Percentiles rank a stretch among this genome's conserved stretches.
These are phyloP conservation scores for Daphoenositta chrysoptera DNA, from an alignment of 2,113 vertebrate genomes.

Conservation along the genomic window DNA sequence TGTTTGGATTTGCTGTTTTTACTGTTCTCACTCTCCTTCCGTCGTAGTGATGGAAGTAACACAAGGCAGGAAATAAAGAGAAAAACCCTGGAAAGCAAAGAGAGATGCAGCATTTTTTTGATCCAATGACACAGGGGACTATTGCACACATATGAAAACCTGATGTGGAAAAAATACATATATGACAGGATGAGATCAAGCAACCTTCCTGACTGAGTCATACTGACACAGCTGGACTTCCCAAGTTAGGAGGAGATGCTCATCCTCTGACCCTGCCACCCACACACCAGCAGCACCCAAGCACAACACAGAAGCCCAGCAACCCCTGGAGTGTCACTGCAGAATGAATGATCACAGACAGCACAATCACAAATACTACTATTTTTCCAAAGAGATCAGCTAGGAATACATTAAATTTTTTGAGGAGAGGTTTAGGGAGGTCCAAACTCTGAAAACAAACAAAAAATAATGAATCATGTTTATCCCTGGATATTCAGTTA, in stretches of 20 bases:
- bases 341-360: neutral
- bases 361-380: neutral
- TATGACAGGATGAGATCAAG: neutral
- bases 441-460: neutral
- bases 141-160: rapidly evolving
- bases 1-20: neutral
- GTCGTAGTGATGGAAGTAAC: conserved; percentile 60
- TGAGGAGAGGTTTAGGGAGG: neutral
- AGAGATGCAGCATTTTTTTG: neutral
- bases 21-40: conserved; percentile 10
- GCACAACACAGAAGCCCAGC: neutral
- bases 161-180: neutral
- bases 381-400: neutral
- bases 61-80: conserved; percentile 71
- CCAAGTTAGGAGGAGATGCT: neutral
- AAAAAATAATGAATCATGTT: neutral
- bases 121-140: neutral
- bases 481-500: neutral
- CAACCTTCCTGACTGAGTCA: neutral
- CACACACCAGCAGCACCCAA: neutral
- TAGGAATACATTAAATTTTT: neutral
- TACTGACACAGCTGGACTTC: neutral
- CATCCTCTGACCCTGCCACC: neutral
- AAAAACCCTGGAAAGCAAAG: conserved; percentile 60
- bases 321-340: neutral